Percentiles rank a stretch among this genome's conserved stretches.
These are phyloP conservation scores for Drosophila elegans DNA, from an alignment of 1,140 invertebrate genomes.

Conservation along the genomic window DNA sequence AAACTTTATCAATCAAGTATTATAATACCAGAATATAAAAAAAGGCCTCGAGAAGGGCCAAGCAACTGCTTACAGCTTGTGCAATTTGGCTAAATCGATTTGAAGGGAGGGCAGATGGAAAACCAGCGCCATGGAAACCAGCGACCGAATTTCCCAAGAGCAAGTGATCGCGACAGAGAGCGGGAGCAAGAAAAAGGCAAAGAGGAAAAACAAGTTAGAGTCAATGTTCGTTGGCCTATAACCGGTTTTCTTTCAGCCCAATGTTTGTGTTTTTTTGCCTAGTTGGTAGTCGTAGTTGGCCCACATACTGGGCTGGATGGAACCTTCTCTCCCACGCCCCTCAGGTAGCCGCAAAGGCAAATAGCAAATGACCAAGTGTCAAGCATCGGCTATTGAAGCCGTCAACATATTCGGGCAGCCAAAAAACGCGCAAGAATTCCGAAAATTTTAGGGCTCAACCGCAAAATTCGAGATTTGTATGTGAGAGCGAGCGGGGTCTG, in stretches of 20 bases:
- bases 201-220: slow-evolving; percentile 29
- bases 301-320: slow-evolving; percentile 39
- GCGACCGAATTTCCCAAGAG: slow-evolving; percentile 39
- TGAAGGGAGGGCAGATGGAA: slow-evolving; percentile 19
- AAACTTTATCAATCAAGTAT: too few relatives aligned
- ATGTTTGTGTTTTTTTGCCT: too few relatives aligned
- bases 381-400: slow-evolving; percentile 27
- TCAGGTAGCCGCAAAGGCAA: slow-evolving; percentile 29
- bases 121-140: slow-evolving; percentile 19
- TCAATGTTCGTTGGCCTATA: slow-evolving; percentile 27
- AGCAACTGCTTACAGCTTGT: neutral
- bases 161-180: slow-evolving; percentile 16
- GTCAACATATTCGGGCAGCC: slow-evolving; percentile 20
- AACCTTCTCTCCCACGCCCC: slow-evolving; percentile 25
- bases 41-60: neutral
- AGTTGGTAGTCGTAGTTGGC: slow-evolving; percentile 34
- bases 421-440: slow-evolving; percentile 30
- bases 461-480: slow-evolving; percentile 15
- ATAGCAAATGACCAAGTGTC: slow-evolving; percentile 30
- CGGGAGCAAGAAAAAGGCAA: neutral
- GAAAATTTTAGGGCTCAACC: slow-evolving; percentile 14
- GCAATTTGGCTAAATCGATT: slow-evolving; percentile 7
- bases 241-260: slow-evolving; percentile 32
- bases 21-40: neutral
- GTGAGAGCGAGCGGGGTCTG: neutral